Percentiles rank a stretch among this genome's conserved stretches.
Conservation (phyloP, 2,888 invertebrate genomes). For the Parnassius orleans region DNA sequence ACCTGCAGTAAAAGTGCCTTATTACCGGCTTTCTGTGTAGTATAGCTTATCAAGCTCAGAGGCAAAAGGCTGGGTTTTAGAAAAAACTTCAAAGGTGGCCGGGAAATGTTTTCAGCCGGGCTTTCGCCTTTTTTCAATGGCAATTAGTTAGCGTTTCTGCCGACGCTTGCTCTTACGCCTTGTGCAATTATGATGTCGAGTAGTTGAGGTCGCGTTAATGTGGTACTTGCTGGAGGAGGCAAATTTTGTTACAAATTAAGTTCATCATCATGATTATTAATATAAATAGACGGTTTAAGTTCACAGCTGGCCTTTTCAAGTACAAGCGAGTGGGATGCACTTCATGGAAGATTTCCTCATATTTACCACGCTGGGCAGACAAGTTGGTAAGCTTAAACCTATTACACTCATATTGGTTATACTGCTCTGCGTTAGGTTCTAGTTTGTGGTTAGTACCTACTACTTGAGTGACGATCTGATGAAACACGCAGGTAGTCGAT, state of each 20-base stretch:
- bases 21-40: conserved; percentile 66
- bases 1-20: conserved; percentile 75
- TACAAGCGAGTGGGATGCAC: too few species aligned
- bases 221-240: conserved; percentile 32
- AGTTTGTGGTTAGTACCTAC: too few species aligned
- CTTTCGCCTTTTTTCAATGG: conserved; percentile 82
- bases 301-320: too few species aligned
- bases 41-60: conserved; percentile 75
- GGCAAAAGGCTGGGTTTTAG: conserved; percentile 58
- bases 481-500: too few species aligned
- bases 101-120: conserved; percentile 75
- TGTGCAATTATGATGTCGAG: conserved; percentile 70
- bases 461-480: too few species aligned
- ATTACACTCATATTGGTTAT: too few species aligned
- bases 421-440: too few species aligned
- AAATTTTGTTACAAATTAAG: neutral
- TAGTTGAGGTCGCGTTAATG: conserved; percentile 41
- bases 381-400: too few species aligned
- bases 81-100: conserved; percentile 73
- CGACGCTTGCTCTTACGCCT: conserved; percentile 66
- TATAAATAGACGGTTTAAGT: too few species aligned
- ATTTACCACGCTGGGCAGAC: too few species aligned
- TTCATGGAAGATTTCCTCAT: too few species aligned
- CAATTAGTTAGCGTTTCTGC: conserved; percentile 78
- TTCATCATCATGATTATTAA: neutral